phyloP scores from a whole-genome alignment of 2,113 vertebrate species.

The Manacus vitellinus region DNA sequence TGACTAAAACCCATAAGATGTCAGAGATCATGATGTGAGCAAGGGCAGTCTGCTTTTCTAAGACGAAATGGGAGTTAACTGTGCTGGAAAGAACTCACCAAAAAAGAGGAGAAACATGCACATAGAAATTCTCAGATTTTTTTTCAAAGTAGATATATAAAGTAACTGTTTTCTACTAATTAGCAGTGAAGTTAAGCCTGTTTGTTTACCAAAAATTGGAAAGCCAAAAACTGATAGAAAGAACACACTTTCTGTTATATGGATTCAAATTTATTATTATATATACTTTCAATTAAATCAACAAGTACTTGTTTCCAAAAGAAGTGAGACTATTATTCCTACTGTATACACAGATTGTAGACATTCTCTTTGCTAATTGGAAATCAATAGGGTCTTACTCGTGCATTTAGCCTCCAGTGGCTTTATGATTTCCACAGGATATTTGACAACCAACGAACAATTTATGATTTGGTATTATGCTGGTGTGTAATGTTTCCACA shows the following conservation, averaged over 20 bases:
- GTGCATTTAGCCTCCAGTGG: background rate
- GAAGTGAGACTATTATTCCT: background rate
- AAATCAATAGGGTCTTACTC: background rate
- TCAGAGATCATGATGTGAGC: background rate
- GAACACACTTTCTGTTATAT: background rate
- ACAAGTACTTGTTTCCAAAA: background rate
- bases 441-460: background rate
- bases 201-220: background rate
- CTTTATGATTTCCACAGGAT: background rate
- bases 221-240: background rate
- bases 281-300: background rate
- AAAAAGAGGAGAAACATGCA: background rate
- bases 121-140: background rate
- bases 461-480: background rate
- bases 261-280: background rate
- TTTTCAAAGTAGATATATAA: background rate
- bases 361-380: background rate
- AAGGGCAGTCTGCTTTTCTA: background rate
- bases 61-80: background rate
- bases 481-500: background rate
- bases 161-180: background rate
- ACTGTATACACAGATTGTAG: background rate
- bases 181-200: background rate
- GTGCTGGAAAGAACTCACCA: background rate
- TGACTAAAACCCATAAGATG: background rate